phyloP scores from a whole-genome alignment of 2,888 invertebrate genomes.

The Torymus aiolomorphi region DNA sequence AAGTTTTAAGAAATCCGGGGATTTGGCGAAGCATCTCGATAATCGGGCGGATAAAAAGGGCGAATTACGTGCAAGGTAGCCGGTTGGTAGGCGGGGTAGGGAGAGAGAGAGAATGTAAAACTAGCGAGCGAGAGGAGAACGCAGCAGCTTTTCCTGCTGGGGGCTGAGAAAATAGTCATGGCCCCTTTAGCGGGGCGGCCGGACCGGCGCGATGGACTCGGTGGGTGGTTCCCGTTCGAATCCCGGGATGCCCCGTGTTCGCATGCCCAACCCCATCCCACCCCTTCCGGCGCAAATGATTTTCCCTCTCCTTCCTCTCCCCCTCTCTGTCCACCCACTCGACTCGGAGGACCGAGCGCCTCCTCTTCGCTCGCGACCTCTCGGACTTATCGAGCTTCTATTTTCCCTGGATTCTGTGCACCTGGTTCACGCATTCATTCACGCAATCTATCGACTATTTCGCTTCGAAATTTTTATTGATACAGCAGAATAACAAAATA shows the following conservation, averaged over 20 bases:
- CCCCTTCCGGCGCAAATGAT: slow-evolving; percentile 63
- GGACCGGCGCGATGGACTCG: slow-evolving; percentile 75
- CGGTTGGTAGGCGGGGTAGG: slow-evolving; percentile 25
- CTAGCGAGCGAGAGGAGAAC: slow-evolving; percentile 53
- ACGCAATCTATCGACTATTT: no score
- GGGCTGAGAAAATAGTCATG: slow-evolving; percentile 69
- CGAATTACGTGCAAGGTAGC: slow-evolving; percentile 39
- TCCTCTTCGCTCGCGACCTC: slow-evolving; percentile 29
- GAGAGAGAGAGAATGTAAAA: slow-evolving; percentile 35
- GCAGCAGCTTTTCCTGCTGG: slow-evolving; percentile 53
- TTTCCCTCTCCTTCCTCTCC: slow-evolving; percentile 52
- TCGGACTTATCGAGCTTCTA: slow-evolving; percentile 40
- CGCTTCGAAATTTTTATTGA: no score
- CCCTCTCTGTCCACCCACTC: slow-evolving; percentile 50
- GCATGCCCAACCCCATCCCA: slow-evolving; percentile 74
- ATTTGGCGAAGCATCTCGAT: slow-evolving; percentile 51
- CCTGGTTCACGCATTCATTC: no score
- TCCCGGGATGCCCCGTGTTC: slow-evolving; percentile 78
- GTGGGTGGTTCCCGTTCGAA: slow-evolving; percentile 77
- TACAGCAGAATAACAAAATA: no score
- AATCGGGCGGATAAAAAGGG: slow-evolving; percentile 50
- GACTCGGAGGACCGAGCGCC: slow-evolving; percentile 42
- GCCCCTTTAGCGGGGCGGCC: slow-evolving; percentile 68
- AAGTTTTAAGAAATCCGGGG: slow-evolving; percentile 50
- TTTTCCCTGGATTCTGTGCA: not conserved